A percentile compares a stretch with the other conserved stretches of the same genome.
phyloP scores from a whole-genome alignment of 2,797 vertebrate species.

The Xerus rutilus region DNA sequence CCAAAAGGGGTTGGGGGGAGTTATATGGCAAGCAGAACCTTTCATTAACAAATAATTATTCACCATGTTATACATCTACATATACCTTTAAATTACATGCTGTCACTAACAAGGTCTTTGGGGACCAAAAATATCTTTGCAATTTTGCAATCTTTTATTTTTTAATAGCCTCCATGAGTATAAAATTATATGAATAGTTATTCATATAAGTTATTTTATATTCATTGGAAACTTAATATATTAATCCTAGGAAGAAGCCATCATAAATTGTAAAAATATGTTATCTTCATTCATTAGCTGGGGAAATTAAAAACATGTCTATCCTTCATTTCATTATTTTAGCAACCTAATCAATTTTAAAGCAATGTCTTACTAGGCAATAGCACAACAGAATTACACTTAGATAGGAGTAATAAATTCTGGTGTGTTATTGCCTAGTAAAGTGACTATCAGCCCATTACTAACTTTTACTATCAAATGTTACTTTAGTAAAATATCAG shows the following conservation, averaged over 20 bases:
- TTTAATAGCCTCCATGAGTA: background rate
- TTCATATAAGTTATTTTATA: conserved; percentile 18
- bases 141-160: conserved; percentile 24
- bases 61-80: background rate
- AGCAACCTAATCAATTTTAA: background rate
- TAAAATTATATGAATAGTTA: no score
- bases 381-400: background rate
- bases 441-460: background rate
- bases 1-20: background rate
- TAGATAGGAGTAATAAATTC: no score
- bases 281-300: background rate
- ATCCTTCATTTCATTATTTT: background rate
- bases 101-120: background rate
- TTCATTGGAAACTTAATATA: conserved; percentile 25
- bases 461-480: background rate
- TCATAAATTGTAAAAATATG: background rate
- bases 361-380: background rate
- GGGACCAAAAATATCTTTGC: background rate
- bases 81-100: background rate
- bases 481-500: background rate
- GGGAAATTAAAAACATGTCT: background rate
- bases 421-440: no score
- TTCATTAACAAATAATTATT: background rate
- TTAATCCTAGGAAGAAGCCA: background rate
- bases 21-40: background rate